Evolutionary conservation across 1,140 invertebrate genomes (phyloP), one percentile per base, ranked within the genome.

Genomic region (Drosophila nebulosa): DNA sequence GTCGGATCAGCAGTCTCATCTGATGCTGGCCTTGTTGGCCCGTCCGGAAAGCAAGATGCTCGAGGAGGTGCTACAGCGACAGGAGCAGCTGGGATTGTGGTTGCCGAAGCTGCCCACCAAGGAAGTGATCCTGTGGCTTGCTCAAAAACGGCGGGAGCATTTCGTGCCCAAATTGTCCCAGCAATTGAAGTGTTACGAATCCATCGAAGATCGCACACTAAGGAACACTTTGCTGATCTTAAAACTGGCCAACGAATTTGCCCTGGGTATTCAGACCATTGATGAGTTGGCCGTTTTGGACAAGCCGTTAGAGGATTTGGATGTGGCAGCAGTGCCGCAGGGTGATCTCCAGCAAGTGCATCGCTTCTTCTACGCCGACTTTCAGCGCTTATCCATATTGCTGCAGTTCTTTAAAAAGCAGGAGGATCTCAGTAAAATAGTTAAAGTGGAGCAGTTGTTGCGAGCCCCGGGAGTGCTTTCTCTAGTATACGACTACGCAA

Each of bases 321-420:
- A 79, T 60, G 14, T 78, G 0, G 10, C 57, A 12, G 74, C 68
- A 1, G 69, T 62, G 2, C 36, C 4, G 53, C 53, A 12, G 5
- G 16, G 21, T 21, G 73, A 90, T 16, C 56, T 90, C 18, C 66
- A 72, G 27, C 63, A 75, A 22, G 70, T 91, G 3, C 84, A 90
- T 22, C 72, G 75, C 12, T 89, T 89, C 22, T 91, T 91, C 53
- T 83, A 83, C 27, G 74, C 75, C 0, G 90, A 91, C 58, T 91
- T 90, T 60, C 79, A 90, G 7, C 90, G 90, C 2, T 56, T 91
- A 5, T n/a, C 53, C 0, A 42, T 70, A 4, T 18, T 90, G 22
- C 59, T 90, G 0, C 72, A 74, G 10, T 91, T 90, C 36, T 58
- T 90, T 1, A 50, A 67, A 0, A 63, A 70, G n/a, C 78, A 71